phyloP scores from a whole-genome alignment of 2,113 vertebrate genomes.

The Nipponia nippon region DNA sequence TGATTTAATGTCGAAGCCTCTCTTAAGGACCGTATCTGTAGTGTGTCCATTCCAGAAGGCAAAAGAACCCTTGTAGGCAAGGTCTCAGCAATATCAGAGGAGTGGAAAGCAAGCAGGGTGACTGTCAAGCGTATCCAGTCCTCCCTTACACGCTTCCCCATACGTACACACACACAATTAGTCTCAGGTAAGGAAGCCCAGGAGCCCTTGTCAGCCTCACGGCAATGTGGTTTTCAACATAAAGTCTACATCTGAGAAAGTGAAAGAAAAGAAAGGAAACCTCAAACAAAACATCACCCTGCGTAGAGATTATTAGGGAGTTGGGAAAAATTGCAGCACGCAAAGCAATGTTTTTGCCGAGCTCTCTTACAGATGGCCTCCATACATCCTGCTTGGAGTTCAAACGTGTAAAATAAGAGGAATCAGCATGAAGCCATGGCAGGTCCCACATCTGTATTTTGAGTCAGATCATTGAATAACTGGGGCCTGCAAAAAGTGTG shows the following conservation, averaged over 20 bases:
- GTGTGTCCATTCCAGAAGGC: not conserved
- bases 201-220: not conserved
- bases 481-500: not conserved
- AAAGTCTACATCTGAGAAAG: not conserved
- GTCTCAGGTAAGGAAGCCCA: not conserved
- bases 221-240: not conserved
- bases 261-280: not conserved
- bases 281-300: not conserved
- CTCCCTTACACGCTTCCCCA: not conserved
- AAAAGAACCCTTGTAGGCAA: not conserved
- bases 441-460: not conserved
- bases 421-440: not conserved
- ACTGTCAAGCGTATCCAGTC: not conserved
- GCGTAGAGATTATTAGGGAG: not conserved
- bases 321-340: not conserved
- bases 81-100: not conserved
- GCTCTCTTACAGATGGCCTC: not conserved
- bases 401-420: not conserved
- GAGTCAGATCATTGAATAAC: not conserved
- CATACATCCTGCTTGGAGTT: not conserved
- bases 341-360: not conserved
- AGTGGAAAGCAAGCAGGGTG: not conserved
- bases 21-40: not conserved
- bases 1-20: not conserved
- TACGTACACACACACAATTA: fast-evolving